phyloP scores from a whole-genome alignment of 2,888 invertebrate genomes.

The Portevinia maculata region DNA sequence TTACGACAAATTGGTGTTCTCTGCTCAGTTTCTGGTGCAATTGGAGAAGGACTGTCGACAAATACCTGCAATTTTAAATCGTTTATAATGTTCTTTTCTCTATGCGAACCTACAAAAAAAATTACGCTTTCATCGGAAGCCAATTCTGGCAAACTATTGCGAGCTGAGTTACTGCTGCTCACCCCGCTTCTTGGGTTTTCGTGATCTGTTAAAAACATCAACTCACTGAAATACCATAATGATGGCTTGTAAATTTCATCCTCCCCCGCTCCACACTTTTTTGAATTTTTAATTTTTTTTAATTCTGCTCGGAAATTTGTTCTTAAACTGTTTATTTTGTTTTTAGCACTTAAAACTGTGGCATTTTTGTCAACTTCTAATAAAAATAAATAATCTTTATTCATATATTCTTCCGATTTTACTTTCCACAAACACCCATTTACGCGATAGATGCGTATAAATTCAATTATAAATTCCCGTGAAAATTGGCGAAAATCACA shows the following conservation, averaged over 20 bases:
- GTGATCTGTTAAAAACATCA: slow-evolving; percentile 8
- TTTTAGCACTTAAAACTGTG: slow-evolving; percentile 20
- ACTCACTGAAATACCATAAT: too few relatives aligned
- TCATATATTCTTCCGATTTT: slow-evolving; percentile 16
- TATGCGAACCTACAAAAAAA: slow-evolving; percentile 1
- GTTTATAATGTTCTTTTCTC: neutral
- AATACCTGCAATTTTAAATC: slow-evolving; percentile 14
- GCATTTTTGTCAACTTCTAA: slow-evolving; percentile 21
- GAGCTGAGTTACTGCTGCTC: slow-evolving; percentile 16
- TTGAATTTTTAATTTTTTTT: slow-evolving; percentile 16
- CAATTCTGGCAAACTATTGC: slow-evolving; percentile 16
- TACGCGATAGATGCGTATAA: neutral
- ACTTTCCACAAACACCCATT: slow-evolving; percentile 19
- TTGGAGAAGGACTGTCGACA: neutral
- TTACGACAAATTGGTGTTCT: slow-evolving; percentile 3
- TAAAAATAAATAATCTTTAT: slow-evolving; percentile 18
- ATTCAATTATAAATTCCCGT: slow-evolving; percentile 11
- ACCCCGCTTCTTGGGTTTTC: slow-evolving; percentile 16
- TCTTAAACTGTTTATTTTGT: slow-evolving; percentile 20
- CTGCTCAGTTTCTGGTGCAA: slow-evolving; percentile 4
- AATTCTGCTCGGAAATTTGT: too few relatives aligned
- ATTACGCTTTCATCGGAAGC: slow-evolving; percentile 20
- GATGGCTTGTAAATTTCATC: slow-evolving; percentile 25
- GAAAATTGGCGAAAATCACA: slow-evolving; percentile 5
- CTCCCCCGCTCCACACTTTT: slow-evolving; percentile 23